Percentiles rank a stretch among this genome's conserved stretches.
Conservation (phyloP, 2,797 vertebrate genomes). For the Peromyscus attwateri region DNA sequence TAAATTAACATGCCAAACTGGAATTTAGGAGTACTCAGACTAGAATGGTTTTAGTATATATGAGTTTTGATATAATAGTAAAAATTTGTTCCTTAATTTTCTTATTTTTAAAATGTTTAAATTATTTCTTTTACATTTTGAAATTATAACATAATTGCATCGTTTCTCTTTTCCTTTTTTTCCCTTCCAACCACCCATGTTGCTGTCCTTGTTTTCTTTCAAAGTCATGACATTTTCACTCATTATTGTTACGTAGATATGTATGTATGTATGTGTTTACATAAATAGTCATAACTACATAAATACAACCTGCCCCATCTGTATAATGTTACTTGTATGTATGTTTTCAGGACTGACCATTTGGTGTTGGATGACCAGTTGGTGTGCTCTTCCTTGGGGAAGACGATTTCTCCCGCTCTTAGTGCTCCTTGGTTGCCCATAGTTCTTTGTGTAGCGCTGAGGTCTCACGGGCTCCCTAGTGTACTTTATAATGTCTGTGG, state of each 20-base stretch:
- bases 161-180: neutral
- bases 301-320: neutral
- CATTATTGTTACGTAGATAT: neutral
- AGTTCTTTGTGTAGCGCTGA: neutral
- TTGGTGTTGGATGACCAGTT: too few relatives aligned
- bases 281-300: neutral
- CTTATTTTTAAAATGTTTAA: neutral
- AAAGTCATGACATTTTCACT: neutral
- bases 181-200: neutral
- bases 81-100: conserved; percentile 66
- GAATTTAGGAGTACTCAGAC: conserved; percentile 61
- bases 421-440: neutral
- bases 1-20: conserved; percentile 54
- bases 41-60: conserved; percentile 61
- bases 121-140: neutral
- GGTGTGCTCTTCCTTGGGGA: neutral
- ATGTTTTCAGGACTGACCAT: neutral
- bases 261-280: neutral
- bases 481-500: neutral
- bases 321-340: neutral
- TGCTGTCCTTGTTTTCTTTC: neutral
- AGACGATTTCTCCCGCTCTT: neutral
- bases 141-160: neutral
- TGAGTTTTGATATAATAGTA: neutral
- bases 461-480: neutral